These are phyloP conservation scores for Amyelois transitella DNA, from an alignment of 1,140 invertebrate species.

Conservation along the genomic window DNA sequence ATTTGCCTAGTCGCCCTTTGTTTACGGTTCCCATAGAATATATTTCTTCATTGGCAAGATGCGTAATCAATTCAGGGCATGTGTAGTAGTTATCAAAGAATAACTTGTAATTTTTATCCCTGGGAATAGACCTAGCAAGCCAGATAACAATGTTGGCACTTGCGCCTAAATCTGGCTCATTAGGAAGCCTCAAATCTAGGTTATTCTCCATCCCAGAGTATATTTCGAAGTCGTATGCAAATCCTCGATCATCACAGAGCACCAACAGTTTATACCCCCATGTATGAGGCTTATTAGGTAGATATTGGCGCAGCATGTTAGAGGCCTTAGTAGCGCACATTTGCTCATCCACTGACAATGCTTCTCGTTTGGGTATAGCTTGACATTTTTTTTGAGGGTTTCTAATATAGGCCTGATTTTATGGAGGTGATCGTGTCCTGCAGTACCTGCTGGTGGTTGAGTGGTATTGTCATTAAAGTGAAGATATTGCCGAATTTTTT, in stretches of 20 bases:
- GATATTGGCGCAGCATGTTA: not conserved
- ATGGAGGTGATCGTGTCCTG: constrained; percentile 25
- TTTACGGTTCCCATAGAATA: no score
- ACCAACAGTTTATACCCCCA: not conserved
- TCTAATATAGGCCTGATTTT: constrained; percentile 29
- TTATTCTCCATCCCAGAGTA: not conserved
- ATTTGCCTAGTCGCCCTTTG: no score
- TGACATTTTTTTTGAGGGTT: constrained; percentile 14
- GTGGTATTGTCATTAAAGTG: constrained; percentile 46
- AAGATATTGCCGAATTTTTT: constrained; percentile 21
- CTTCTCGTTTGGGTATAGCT: constrained; percentile 29
- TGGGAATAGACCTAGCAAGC: not conserved
- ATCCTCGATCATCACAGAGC: no score
- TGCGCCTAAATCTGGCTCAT: not conserved
- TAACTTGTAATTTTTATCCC: not conserved
- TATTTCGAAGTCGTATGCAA: not conserved
- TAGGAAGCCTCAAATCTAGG: not conserved
- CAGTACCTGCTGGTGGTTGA: constrained; percentile 43
- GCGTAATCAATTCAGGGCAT: no score
- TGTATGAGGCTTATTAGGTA: not conserved
- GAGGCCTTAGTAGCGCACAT: no score
- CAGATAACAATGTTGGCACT: not conserved
- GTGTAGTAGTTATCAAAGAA: no score
- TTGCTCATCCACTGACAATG: constrained; percentile 32
- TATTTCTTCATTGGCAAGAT: no score